Conservation (phyloP, 2,113 vertebrate genomes). For the Phylloscopus whistleri region DNA sequence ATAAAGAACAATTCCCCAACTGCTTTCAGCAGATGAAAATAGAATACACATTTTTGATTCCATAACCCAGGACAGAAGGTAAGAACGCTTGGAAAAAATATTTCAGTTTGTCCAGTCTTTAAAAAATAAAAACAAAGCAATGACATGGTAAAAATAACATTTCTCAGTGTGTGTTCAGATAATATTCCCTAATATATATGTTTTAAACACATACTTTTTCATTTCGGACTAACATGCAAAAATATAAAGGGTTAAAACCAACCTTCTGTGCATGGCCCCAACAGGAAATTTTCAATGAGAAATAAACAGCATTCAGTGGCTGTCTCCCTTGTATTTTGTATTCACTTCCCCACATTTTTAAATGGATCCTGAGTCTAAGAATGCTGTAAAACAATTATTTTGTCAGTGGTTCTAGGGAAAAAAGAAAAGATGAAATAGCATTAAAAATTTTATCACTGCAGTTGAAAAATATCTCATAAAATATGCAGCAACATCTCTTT, state of each 20-base stretch:
- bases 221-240: not conserved
- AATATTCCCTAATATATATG: not conserved
- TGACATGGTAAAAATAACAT: not conserved
- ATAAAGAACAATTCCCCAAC: too few relatives aligned
- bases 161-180: not conserved
- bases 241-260: not conserved
- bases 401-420: not conserved
- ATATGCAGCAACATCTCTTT: slow-evolving; percentile 20
- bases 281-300: not conserved
- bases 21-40: too few relatives aligned
- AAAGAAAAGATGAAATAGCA: not conserved
- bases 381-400: not conserved
- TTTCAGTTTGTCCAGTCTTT: not conserved
- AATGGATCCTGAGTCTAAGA: not conserved
- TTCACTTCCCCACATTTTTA: not conserved
- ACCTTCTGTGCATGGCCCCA: not conserved
- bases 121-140: not conserved
- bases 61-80: too few relatives aligned
- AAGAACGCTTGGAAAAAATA: not conserved
- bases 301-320: not conserved
- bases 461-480: slow-evolving; percentile 41
- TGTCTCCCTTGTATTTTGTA: not conserved
- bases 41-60: too few relatives aligned
- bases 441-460: slow-evolving; percentile 9
- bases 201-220: not conserved